Base-by-base conservation (phyloP, 2,797 vertebrate species). In the Melanotaenia maccullochi region DNA sequence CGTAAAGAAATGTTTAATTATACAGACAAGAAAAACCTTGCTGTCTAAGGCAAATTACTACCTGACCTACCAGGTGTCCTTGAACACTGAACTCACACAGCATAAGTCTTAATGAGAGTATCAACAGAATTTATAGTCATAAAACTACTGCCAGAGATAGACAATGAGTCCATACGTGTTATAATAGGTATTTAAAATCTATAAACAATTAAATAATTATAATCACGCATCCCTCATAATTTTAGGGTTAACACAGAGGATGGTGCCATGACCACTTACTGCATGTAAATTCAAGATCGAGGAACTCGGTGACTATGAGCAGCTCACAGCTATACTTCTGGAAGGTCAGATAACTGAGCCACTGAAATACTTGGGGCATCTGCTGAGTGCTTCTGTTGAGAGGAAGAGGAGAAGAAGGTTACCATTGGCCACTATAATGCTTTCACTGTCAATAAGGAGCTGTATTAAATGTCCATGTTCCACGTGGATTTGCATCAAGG, bases 311-410 rank as follows among this genome's bases (percentile, higher is more conserved):
- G 84, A 99, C 96, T 33, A 97, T 78, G 80, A 99, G 96, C 76
- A 99, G 79, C 90, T 99, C 98, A 66, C 94, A 97, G 87, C 95
- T 95, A 65, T 99, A 98, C 93, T 96, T 99, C 95, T 99, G 98
- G 87, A 97, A 99, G 35, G 97, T 97, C 72, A 99, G 81, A 81
- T 98, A 98, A 85, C 97, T 93, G 68, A 98, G 91, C 91, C 96
- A 92, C 90, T 96, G 95, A 80, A 99, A 98, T 67, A 96, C 89
- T 28, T 62, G 2, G 0, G 97, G 96, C 97, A 99, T 98, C 68
- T 97, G 95, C 89, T 96, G 87, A 1, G 88, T 90, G 75, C 95
- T 94, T 88, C 97, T 99, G 90, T 83, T 16, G 40, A 60, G 24
- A 32, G 24, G 14, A 68, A 66, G 33, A 64, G 32, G 44, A 64